Base-by-base conservation (phyloP, 2,888 invertebrate species). In the Lagria hirta region DNA sequence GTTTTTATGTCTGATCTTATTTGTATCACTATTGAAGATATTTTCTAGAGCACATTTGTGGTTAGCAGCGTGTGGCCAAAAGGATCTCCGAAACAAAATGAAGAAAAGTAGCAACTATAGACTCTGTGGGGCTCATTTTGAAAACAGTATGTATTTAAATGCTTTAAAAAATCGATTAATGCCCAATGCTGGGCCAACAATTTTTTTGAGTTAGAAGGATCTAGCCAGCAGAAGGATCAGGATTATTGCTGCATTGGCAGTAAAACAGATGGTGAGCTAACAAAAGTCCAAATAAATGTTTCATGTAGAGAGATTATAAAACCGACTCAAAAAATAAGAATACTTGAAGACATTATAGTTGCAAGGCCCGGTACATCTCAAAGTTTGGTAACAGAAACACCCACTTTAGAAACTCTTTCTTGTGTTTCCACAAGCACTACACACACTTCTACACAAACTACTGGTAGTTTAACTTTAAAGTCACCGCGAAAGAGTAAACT, bases 401-500 rank as follows among this genome's bases (percentile, higher is more conserved):
- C 18, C 7, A 6, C 18, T 18, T 4, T 6, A 18, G 18, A 18
- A 18, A 6, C 18, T 6, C 4, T 18, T 4, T 7, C 7, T 18
- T 18, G 18, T 4, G 7, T 7, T 6, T 18, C 18, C 4, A 18
- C 18, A 18, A 18, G 18, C 18, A 4, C 18, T 7, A 18, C 18
- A 18, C 5, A 6, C 7, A 18, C 10, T 23, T 33, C 33, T 20
- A 40, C 40, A 11, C 23, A 30, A 33, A 40, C 40, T 21, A n/a
- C 30, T 18, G 10, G 15, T 8, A 10, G 8, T n/a, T 32, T 40
- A 22, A 32, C 40, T 15, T 37, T 16, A 14, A 21, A 40, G 23
- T 8, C 22, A 7, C 40, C 40, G 5, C 20, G 40, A 16, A 35
- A 40, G 11, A 21, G 12, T n/a, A 40, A 40, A 22, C 21, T 15